A percentile compares a stretch with the other conserved stretches of the same genome.
Conservation (phyloP, 2,797 vertebrate genomes). For the Ctenosaura bakeri region DNA sequence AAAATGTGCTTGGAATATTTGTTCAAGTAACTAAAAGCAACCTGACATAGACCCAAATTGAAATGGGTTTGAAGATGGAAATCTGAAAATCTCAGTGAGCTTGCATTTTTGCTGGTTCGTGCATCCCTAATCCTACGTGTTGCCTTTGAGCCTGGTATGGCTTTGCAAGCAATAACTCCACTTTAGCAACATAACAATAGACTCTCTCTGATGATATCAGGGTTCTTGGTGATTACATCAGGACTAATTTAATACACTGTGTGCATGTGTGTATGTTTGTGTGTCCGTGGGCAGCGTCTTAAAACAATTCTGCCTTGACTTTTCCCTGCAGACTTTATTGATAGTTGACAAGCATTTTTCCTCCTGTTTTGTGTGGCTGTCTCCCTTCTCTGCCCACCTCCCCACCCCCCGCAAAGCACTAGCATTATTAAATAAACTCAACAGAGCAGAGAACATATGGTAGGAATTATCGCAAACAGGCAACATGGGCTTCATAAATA, state of each 20-base stretch:
- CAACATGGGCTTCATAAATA: conserved; percentile 19
- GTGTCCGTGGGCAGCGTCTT: no score
- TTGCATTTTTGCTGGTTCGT: background rate
- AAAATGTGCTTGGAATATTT: no score
- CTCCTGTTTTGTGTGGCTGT: background rate
- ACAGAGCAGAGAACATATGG: conserved; percentile 31
- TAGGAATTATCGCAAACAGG: conserved; percentile 30
- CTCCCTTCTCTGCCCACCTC: background rate
- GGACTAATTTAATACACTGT: background rate
- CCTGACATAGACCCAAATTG: background rate
- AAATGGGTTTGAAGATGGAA: background rate
- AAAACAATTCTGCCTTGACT: background rate
- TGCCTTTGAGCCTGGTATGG: background rate
- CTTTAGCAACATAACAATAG: background rate
- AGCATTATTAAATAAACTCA: conserved; percentile 23
- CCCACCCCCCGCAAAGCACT: background rate
- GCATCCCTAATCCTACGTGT: background rate
- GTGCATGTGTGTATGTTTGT: background rate
- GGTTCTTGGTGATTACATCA: background rate
- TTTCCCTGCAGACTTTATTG: background rate
- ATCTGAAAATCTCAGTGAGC: background rate
- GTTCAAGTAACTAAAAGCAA: no score
- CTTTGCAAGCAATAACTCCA: background rate
- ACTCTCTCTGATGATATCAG: background rate
- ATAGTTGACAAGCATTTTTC: background rate